Percentiles rank a stretch among this genome's conserved stretches.
phyloP scores from a whole-genome alignment of 2,888 invertebrate genomes.

The Nezara viridula region DNA sequence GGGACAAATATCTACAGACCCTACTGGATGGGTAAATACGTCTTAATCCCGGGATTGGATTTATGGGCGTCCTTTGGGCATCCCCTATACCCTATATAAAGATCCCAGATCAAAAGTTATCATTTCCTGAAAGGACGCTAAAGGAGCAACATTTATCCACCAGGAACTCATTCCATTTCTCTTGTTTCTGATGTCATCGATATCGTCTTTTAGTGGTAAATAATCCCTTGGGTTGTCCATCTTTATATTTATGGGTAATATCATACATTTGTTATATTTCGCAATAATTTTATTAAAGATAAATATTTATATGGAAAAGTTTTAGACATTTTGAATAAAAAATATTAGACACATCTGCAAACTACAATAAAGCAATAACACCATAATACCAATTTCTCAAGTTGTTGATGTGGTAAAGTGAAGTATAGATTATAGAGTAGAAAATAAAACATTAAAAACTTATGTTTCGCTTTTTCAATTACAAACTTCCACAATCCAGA shows the following conservation, averaged over 20 bases:
- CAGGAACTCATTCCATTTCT: conserved; percentile 11
- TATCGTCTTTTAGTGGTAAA: not conserved
- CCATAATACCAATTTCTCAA: too few relatives aligned
- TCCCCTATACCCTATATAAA: conserved; percentile 14
- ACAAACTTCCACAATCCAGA: too few relatives aligned
- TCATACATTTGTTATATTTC: too few relatives aligned
- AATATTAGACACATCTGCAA: too few relatives aligned
- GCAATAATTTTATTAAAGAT: too few relatives aligned
- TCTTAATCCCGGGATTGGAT: conserved; percentile 48
- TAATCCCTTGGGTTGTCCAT: not conserved
- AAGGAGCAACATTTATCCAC: conserved; percentile 2
- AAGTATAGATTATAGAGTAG: too few relatives aligned
- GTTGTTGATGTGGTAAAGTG: too few relatives aligned
- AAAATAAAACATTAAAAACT: too few relatives aligned
- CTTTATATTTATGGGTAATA: not conserved
- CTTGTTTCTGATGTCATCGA: not conserved
- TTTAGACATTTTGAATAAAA: too few relatives aligned
- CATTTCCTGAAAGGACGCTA: conserved; percentile 40
- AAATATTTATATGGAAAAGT: too few relatives aligned
- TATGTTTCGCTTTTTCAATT: too few relatives aligned
- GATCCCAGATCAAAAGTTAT: conserved; percentile 42
- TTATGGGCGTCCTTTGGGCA: conserved; percentile 30
- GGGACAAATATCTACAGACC: conserved; percentile 23
- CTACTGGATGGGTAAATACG: conserved; percentile 39
- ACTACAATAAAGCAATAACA: too few relatives aligned